Percentiles rank a stretch among this genome's conserved stretches.
Evolutionary conservation across 2,888 invertebrate species (phyloP).

Genomic region (Chrysotoxum bicinctum): DNA sequence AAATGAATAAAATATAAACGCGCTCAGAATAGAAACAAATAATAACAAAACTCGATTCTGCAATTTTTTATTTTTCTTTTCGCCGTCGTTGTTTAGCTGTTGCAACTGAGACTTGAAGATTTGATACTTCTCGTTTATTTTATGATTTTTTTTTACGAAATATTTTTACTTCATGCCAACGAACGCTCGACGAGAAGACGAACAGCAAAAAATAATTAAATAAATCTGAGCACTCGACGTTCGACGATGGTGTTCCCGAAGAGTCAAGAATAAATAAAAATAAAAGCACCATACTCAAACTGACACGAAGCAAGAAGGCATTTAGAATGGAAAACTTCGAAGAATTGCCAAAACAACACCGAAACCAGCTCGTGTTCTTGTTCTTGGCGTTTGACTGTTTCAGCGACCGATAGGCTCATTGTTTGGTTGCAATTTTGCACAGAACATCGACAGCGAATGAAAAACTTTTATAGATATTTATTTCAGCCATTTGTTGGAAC

Average conservation of each 20-base stretch:
- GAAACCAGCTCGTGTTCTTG: conserved; percentile 35
- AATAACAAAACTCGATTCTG: conserved; percentile 71
- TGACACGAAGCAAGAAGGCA: conserved; percentile 39
- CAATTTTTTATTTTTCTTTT: conserved; percentile 38
- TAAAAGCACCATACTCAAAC: not conserved
- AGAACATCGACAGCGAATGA: conserved; percentile 24
- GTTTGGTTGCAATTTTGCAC: conserved; percentile 59
- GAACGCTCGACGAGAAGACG: conserved; percentile 18
- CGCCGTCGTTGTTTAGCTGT: not conserved
- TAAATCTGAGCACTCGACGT: conserved; percentile 23
- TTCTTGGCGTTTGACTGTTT: conserved; percentile 30
- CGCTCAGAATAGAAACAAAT: conserved; percentile 66
- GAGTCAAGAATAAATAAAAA: conserved; percentile 28
- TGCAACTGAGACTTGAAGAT: conserved; percentile 27
- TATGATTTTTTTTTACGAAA: conserved; percentile 7
- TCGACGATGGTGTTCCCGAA: not conserved
- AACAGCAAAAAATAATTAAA: conserved; percentile 53
- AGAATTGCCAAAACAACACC: conserved; percentile 56
- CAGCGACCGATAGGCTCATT: conserved; percentile 50
- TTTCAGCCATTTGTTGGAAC: conserved; percentile 18
- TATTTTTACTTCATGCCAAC: conserved; percentile 35
- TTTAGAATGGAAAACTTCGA: conserved; percentile 49
- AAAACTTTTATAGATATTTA: conserved; percentile 39
- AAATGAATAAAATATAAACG: conserved; percentile 47
- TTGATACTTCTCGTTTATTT: conserved; percentile 38